Percentiles rank a stretch among this genome's conserved stretches.
phyloP scores from a whole-genome alignment of 2,888 invertebrate genomes.

The Adelphocoris suturalis region DNA sequence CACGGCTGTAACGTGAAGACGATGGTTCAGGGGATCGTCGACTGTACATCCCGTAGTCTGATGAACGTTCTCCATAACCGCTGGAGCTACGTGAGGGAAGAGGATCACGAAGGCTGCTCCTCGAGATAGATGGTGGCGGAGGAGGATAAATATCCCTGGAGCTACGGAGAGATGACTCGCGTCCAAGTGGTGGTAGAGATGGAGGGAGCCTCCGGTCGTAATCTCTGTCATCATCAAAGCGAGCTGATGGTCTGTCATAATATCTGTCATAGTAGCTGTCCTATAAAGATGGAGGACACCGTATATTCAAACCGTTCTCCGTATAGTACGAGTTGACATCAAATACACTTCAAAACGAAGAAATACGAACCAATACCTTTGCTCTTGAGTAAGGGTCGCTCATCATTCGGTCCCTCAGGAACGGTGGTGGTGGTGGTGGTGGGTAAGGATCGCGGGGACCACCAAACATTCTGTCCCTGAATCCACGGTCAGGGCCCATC shows the following conservation, averaged over 20 bases:
- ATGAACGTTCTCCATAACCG: constrained; percentile 46
- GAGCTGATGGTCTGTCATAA: constrained; percentile 83
- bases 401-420: constrained; percentile 93
- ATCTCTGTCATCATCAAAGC: constrained; percentile 80
- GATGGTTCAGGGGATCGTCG: constrained; percentile 86
- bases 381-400: constrained; percentile 57
- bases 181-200: constrained; percentile 72
- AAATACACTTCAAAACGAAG: too few species aligned
- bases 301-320: too few species aligned
- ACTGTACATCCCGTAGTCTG: constrained; percentile 84
- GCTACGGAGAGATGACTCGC: constrained; percentile 64
- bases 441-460: constrained; percentile 95
- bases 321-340: too few species aligned
- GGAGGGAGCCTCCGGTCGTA: constrained; percentile 85
- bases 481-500: constrained; percentile 76
- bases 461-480: constrained; percentile 92
- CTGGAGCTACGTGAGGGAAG: constrained; percentile 80
- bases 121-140: constrained; percentile 86
- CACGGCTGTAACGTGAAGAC: constrained; percentile 80
- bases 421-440: constrained; percentile 92
- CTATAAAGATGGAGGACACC: constrained; percentile 78
- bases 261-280: constrained; percentile 88
- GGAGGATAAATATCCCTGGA: constrained; percentile 76
- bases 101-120: constrained; percentile 76
- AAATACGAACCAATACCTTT: neutral